Evolutionary conservation across 2,797 vertebrate genomes (phyloP).

Genomic region (Margarornis squamiger): DNA sequence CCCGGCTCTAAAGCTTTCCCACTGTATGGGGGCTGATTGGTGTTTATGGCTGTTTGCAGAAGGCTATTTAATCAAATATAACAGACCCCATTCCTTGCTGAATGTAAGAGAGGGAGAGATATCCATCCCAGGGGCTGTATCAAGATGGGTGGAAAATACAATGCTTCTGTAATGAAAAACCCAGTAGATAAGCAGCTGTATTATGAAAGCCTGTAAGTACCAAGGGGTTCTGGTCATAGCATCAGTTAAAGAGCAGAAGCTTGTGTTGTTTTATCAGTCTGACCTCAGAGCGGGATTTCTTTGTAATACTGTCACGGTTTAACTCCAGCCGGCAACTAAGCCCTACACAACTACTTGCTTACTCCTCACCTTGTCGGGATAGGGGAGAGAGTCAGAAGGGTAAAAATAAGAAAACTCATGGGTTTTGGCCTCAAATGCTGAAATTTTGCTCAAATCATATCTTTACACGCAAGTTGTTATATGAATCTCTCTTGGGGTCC

Average conservation of each 20-base stretch:
- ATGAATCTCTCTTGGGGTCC: not conserved
- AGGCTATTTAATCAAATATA: conserved; percentile 52
- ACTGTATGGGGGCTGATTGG: not conserved
- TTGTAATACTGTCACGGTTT: not conserved
- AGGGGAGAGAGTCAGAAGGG: not conserved
- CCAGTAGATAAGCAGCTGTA: conserved; percentile 12
- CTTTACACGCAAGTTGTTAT: not conserved
- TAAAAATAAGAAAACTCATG: not conserved
- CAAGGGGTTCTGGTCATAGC: not conserved
- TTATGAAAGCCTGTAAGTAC: not conserved
- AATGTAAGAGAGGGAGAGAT: not conserved
- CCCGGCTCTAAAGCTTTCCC: not conserved
- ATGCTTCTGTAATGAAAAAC: conserved; percentile 27
- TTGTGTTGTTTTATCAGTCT: not conserved
- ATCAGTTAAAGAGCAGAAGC: not conserved
- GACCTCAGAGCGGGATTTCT: not conserved
- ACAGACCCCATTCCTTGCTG: not conserved
- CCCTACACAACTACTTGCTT: not conserved
- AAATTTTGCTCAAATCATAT: not conserved
- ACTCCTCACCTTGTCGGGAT: too few relatives aligned
- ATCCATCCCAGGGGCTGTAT: conserved; percentile 8
- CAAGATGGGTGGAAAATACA: conserved; percentile 35
- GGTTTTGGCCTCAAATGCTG: not conserved
- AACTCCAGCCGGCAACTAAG: not conserved
- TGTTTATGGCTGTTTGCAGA: conserved; percentile 51